Evolutionary conservation across 2,113 vertebrate genomes (phyloP).

Genomic region (Misgurnus anguillicaudatus): DNA sequence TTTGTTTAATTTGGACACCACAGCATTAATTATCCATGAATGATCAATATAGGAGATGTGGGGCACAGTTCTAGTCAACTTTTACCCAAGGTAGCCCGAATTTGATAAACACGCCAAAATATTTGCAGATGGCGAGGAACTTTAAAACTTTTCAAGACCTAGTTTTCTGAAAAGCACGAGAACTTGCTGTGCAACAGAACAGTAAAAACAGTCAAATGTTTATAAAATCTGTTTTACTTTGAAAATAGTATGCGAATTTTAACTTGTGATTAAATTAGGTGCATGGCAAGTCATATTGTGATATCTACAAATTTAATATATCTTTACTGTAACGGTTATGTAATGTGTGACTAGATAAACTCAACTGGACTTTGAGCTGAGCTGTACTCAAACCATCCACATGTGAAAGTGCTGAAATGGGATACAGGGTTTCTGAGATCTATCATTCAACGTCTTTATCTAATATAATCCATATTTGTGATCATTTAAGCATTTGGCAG

Average conservation of each 20-base stretch:
- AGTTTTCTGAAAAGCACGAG: constrained; percentile 35
- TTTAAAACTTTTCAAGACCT: constrained; percentile 42
- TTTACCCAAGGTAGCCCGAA: constrained; percentile 21
- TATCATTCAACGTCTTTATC: constrained; percentile 33
- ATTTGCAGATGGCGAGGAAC: constrained; percentile 9
- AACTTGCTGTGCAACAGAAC: constrained; percentile 1
- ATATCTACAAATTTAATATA: constrained; percentile 19
- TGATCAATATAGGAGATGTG: constrained; percentile 58
- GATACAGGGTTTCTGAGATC: constrained; percentile 30
- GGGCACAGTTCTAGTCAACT: constrained; percentile 30
- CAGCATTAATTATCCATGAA: constrained; percentile 62
- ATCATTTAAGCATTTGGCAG: neutral
- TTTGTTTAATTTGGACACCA: constrained; percentile 53
- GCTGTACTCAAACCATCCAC: constrained; percentile 40
- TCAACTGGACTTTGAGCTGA: constrained; percentile 49
- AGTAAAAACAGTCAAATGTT: neutral
- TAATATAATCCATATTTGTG: constrained; percentile 7
- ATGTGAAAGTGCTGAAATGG: constrained; percentile 30
- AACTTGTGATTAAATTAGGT: too few relatives aligned
- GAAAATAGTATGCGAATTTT: too few relatives aligned
- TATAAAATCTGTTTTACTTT: neutral
- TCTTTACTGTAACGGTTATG: constrained; percentile 30
- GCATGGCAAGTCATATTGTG: neutral
- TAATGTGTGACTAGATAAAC: constrained; percentile 42
- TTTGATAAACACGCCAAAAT: constrained; percentile 10